Base-by-base conservation (phyloP, 2,113 vertebrate genomes). In the Seriola rivoliana region DNA sequence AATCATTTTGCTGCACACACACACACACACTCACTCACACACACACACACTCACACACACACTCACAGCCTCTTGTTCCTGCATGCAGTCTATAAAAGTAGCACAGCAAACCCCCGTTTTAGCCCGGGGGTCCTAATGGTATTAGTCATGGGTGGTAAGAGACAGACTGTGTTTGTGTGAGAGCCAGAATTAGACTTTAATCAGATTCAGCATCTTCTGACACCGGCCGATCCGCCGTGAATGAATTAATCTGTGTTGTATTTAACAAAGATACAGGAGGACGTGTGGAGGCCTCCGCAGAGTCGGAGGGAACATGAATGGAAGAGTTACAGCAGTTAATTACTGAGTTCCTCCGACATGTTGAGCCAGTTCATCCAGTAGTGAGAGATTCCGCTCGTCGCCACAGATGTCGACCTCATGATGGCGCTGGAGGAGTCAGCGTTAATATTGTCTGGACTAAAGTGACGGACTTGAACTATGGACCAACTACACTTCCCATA, bases 141-240 rank as follows among this genome's bases (percentile, higher is more conserved):
- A 81, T 91, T 88, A 86, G 88, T 92, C 90, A 90, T 57, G 88
- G 88, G n/a, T 82, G 82, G 60, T 34, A 32, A 14, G 65, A 81
- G 58, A 59, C 70, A 58, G 81, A 36, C 25, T 12, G 46, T 62
- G 32, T 69, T 38, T 78, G 66, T 84, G 64, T 19, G 68, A 64
- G 71, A n/a, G 46, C 57, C 73, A 70, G 9, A 84, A 85, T 87
- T 77, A 66, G 87, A 63, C 72, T 78, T 78, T 69, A 79, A 81
- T 89, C 77, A 75, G 19, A 85, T 66, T 87, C 71, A 71, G 78
- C 75, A 71, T 89, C 71, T 74, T 34, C 32, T 44, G 59, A 57
- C 58, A 70, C 8, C 69, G 63, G 66, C 68, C 67, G 23, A 23
- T 64, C 12, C 13, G 0, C 36, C 58, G 62, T 81, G 66, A 76